These are phyloP conservation scores for Synanthedon andrenaeformis DNA, from an alignment of 2,888 invertebrate genomes.

Conservation along the genomic window DNA sequence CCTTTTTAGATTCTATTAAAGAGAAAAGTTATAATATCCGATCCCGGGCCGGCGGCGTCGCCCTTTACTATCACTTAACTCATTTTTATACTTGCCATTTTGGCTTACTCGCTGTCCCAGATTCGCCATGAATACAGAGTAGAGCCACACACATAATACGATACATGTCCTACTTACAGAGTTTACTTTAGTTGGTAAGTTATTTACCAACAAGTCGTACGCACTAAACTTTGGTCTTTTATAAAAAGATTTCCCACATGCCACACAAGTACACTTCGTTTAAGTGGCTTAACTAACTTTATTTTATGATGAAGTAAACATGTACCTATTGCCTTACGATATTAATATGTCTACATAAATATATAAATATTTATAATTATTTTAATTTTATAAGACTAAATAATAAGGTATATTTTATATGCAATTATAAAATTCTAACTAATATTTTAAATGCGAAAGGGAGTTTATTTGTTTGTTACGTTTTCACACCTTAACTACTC, in stretches of 20 bases:
- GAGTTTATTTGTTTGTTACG: too few relatives aligned
- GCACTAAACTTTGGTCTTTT: background rate
- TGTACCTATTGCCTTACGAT: too few relatives aligned
- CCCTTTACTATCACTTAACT: conserved; percentile 62
- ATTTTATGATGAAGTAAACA: too few relatives aligned
- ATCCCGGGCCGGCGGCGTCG: conserved; percentile 25
- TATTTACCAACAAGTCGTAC: conserved; percentile 28
- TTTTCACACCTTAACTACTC: too few relatives aligned
- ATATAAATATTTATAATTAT: too few relatives aligned
- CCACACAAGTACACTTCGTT: background rate
- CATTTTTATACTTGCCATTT: conserved; percentile 58
- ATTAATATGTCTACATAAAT: too few relatives aligned
- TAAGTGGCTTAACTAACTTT: background rate
- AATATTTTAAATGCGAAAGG: too few relatives aligned
- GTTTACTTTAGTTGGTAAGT: conserved; percentile 26
- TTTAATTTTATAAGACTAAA: too few relatives aligned
- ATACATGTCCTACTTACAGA: conserved; percentile 47
- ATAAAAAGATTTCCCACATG: background rate
- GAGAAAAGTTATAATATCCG: conserved; percentile 42
- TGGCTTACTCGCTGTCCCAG: conserved; percentile 49
- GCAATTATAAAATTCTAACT: too few relatives aligned
- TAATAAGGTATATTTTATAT: too few relatives aligned
- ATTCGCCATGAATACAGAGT: conserved; percentile 54
- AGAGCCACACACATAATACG: conserved; percentile 36
- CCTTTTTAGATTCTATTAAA: conserved; percentile 46